Evolutionary conservation across 2,113 vertebrate species (phyloP), one percentile per base, ranked within the genome.

Genomic region (Quiscalus mexicanus): DNA sequence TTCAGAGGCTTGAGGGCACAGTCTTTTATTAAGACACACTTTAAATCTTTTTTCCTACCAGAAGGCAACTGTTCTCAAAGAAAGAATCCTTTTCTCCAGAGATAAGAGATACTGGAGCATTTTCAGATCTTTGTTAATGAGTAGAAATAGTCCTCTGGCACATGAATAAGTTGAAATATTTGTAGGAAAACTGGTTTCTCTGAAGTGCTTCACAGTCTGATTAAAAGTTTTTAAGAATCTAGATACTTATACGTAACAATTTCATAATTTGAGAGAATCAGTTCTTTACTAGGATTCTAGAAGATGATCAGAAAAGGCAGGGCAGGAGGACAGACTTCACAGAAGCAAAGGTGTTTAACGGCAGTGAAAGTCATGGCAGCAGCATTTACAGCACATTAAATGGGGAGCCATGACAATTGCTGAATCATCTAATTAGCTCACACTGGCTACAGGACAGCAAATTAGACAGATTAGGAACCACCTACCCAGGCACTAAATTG

Each of bases 351-450:
- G 79, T 90, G 71, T 92, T 86, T 41, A 84, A 67, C 30, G 70
- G 71, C 56, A 74, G 12, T 63, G 63, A 47, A 85, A 80, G 59
- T 95, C 18, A 3, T 9, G 15, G 67, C 94, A 90, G 93, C 91
- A 90, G 78, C 67, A 68, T 87, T 96, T 83, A 64, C 44, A 90
- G 88, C 71, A 88, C 83, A 19, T 86, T 41, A 86, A 78, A 17
- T 77, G 85, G 76, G 68, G 85, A 96, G 73, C 90, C 75, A 35
- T 87, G 93, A 93, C 92, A 92, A 84, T 96, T 95, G 93, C 95
- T 92, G 96, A 95, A 93, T 96, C 96, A 92, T 89, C 81, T 92
- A 64, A 96, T 96, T 94, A 95, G 69, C 84, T 95, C 77, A 92
- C 71, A 68, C 27, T 95, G 91, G 96, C 94, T 95, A 74, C 50